Evolutionary conservation across 1,140 invertebrate species (phyloP), one percentile per base, ranked within the genome.

Genomic region (Ceratitis capitata): DNA sequence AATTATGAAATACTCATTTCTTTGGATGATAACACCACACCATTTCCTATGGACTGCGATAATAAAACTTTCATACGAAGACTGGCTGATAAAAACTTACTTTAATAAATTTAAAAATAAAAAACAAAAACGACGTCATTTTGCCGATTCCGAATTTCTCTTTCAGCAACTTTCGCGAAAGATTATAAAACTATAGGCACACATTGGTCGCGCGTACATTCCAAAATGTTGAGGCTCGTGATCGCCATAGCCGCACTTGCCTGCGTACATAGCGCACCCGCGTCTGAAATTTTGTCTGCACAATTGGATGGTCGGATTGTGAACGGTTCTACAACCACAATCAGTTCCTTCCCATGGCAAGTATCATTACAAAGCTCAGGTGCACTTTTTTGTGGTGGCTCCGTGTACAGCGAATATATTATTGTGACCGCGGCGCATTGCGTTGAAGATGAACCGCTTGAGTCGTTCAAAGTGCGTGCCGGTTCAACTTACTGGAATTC

Each of bases 381-480:
- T 47, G 88, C 87, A 35, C 92, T 92, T 85, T 88, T 86, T 78
- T 95, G 94, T 86, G 94, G 94, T 14, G 94, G 93, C 16, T 93
- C 93, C 19, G 90, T 95, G 85, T 92, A 94, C 88, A n/a, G n/a
- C 3, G 10, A 51, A 12, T 87, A 88, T 0, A 84, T 84, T n/a
- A 89, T 94, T 58, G 56, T 95, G 26, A 94, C 93, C 19, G 94
- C 94, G 42, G 94, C 94, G 82, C 94, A 95, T 87, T 95, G 95
- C 85, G 82, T 91, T 86, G 88, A 91, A 19, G 74, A 78, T 1
- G 85, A 47, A 49, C 32, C 12, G 85, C 87, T 6, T 42, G 4
- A 3, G 16, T 61, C 87, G 47, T 26, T 91, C 0, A 87, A 88
- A 47, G 85, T 91, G 1, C 90, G 90, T 7, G 29, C 88, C 12